Percentiles rank a stretch among this genome's conserved stretches.
Conservation (phyloP, 2,888 invertebrate species). For the Diarsia dahlii region DNA sequence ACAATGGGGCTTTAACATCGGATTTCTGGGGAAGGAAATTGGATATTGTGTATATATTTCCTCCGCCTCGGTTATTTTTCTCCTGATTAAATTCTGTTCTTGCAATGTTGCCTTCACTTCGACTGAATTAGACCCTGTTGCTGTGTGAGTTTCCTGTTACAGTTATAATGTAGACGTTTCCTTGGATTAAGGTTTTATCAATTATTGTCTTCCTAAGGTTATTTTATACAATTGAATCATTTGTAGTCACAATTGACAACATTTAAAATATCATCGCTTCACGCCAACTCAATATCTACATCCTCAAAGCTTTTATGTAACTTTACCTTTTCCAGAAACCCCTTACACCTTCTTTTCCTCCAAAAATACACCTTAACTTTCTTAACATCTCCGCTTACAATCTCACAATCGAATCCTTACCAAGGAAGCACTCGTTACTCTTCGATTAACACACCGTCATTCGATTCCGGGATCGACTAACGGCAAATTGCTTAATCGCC, state of each 20-base stretch:
- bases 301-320: not conserved
- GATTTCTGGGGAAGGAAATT: conserved; percentile 60
- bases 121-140: conserved; percentile 52
- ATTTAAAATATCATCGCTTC: not conserved
- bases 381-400: conserved; percentile 20
- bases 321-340: not conserved
- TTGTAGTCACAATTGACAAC: not conserved
- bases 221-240: not conserved
- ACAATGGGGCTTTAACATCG: conserved; percentile 45
- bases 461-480: conserved; percentile 59
- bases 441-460: conserved; percentile 47
- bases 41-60: conserved; percentile 64
- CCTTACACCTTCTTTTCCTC: conserved; percentile 2
- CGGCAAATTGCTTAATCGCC: conserved; percentile 61
- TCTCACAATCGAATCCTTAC: conserved; percentile 49
- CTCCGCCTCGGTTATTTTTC: conserved; percentile 56
- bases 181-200: not conserved
- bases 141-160: conserved; percentile 55
- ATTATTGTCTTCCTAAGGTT: not conserved
- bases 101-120: conserved; percentile 48
- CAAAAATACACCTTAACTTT: conserved; percentile 3
- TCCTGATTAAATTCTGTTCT: conserved; percentile 59
- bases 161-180: conserved; percentile 39
- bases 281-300: not conserved
- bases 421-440: conserved; percentile 41